Conservation (phyloP, 2,113 vertebrate genomes). For the Thunnus maccoyii region DNA sequence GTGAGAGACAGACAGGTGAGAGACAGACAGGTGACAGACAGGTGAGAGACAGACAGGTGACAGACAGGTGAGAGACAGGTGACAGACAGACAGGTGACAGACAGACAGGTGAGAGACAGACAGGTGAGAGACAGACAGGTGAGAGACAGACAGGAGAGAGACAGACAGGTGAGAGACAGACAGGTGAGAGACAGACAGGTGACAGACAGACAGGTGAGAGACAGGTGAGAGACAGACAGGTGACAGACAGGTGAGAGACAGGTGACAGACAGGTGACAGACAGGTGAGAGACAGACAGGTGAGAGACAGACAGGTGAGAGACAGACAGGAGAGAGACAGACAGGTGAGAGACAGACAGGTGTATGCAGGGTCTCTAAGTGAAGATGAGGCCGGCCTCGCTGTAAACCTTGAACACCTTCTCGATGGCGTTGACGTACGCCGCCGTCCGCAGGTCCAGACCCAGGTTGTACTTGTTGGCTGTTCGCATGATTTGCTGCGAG, state of each 20-base stretch:
- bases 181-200: too few species aligned
- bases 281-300: neutral
- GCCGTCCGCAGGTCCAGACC: slow-evolving; percentile 97
- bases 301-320: neutral
- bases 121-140: too few species aligned
- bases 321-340: slow-evolving; percentile 1
- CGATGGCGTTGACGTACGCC: slow-evolving; percentile 97
- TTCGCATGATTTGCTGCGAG: slow-evolving; percentile 96
- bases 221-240: neutral
- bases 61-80: too few species aligned
- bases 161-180: too few species aligned
- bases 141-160: too few species aligned
- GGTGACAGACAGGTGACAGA: neutral
- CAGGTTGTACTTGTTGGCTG: slow-evolving; percentile 94
- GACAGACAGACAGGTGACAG: too few species aligned
- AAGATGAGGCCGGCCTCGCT: slow-evolving; percentile 95
- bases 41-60: too few species aligned
- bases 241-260: neutral
- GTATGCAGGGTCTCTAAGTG: slow-evolving; percentile 82
- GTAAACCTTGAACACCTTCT: slow-evolving; percentile 98
- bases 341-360: neutral
- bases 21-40: too few species aligned
- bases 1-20: too few species aligned
- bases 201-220: neutral
- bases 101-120: too few species aligned